phyloP scores from a whole-genome alignment of 2,797 vertebrate genomes.

The Centroberyx gerrardi region DNA sequence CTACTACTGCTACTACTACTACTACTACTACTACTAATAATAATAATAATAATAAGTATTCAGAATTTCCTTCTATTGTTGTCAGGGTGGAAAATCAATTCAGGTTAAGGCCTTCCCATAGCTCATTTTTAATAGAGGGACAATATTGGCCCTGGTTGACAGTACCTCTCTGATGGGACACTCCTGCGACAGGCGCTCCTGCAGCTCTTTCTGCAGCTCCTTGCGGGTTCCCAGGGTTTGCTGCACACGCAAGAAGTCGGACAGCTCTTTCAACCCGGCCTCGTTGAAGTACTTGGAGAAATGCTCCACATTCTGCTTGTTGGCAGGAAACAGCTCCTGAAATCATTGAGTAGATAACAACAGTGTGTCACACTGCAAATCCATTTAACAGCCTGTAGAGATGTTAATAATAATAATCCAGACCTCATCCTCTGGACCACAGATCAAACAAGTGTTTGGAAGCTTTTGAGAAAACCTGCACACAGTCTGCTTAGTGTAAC shows the following conservation, averaged over 20 bases:
- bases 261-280: conserved; percentile 93
- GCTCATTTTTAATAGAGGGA: no score
- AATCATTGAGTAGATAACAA: conserved; percentile 5
- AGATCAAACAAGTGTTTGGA: neutral
- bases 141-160: neutral
- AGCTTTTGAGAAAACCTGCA: neutral
- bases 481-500: neutral
- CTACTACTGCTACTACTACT: no score
- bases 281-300: conserved; percentile 94
- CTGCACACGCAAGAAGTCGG: conserved; percentile 91
- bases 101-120: no score
- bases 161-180: conserved; percentile 92
- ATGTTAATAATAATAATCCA: no score
- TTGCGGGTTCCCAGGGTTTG: conserved; percentile 93
- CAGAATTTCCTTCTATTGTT: no score
- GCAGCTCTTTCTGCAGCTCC: conserved; percentile 94
- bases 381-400: no score
- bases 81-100: no score
- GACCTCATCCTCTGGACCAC: no score
- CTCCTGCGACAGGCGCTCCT: conserved; percentile 92
- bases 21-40: no score
- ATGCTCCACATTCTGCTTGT: conserved; percentile 94
- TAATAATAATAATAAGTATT: no score
- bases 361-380: no score
- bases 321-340: conserved; percentile 93